Base-by-base conservation (phyloP, 1,140 invertebrate species). In the Calliphora vicina region DNA sequence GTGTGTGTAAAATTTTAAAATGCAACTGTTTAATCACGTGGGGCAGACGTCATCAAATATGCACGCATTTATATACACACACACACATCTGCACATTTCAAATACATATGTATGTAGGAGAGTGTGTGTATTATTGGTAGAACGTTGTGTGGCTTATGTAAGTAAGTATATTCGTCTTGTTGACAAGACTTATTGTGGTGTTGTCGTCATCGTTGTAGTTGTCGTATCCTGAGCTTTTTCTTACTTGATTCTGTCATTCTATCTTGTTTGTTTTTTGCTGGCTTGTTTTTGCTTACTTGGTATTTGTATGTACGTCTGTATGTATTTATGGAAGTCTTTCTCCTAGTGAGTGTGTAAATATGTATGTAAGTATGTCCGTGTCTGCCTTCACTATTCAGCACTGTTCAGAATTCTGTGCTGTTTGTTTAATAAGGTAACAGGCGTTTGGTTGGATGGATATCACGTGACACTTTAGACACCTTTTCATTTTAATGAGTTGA, bases 401-500 rank as follows among this genome's bases (percentile, higher is more conserved):
- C n/a, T 20, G 20, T 23, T 67, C 61, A 67, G 61, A 20, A 25
- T 67, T 23, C n/a, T 57, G 50, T 57, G 50, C 50, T 67, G 20
- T 78, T 78, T 78, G 74, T 20, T 78, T 78, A 78, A 78, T 78
- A 78, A 78, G 74, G 35, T 43, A 43, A 43, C 27, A 42, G 73
- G 15, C 35, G 73, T 42, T 67, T 67, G 61, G 61, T 43, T 78
- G 35, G 74, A 45, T 78, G 74, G 71, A 84, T 83, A 84, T 84
- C 86, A 88, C 86, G 87, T 87, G 88, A 87, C 87, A 88, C 81
- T 87, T 88, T 88, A 87, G 87, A 88, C 88, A 88, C 88, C 87
- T 88, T 83, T 57, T 81, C 45, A 61, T 81, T 81, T 81, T 61
- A 81, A 78, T 71, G 74, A 45, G 82, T 50, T 78, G 74, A 78